phyloP scores from a whole-genome alignment of 2,113 vertebrate species.

The Oreochromis tanganicae region DNA sequence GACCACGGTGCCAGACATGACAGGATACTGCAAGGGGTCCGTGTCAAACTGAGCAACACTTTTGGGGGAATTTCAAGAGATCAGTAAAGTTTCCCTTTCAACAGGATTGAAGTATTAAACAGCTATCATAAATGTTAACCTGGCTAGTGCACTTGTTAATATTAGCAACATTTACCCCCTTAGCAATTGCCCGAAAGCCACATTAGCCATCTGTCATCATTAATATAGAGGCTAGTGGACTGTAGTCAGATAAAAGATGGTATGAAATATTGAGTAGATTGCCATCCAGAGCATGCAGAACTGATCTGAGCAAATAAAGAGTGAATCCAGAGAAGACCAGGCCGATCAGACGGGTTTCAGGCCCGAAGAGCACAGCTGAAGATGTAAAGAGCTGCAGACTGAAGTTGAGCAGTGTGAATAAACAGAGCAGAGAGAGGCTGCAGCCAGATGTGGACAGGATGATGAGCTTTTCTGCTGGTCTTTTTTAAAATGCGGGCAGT shows the following conservation, averaged over 20 bases:
- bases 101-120: background rate
- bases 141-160: background rate
- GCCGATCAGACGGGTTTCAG: background rate
- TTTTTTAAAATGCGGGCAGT: no score
- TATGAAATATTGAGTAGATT: background rate
- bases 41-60: background rate
- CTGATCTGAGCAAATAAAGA: background rate
- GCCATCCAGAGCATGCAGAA: background rate
- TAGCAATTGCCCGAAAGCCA: background rate
- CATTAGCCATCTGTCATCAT: background rate
- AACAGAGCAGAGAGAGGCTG: no score
- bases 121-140: background rate
- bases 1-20: accelerated
- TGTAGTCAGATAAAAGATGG: background rate
- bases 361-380: background rate
- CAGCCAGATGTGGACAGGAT: no score
- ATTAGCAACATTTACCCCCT: background rate
- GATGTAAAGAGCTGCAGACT: no score
- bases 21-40: background rate
- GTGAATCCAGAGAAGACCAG: background rate
- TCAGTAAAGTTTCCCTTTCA: background rate
- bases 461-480: no score
- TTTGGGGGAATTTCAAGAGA: background rate
- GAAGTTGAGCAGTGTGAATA: no score
- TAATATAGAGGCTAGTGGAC: background rate